A percentile compares a stretch with the other conserved stretches of the same genome.
These are phyloP conservation scores for Atrina japonica DNA, from an alignment of 2,888 invertebrate species.

Conservation along the genomic window DNA sequence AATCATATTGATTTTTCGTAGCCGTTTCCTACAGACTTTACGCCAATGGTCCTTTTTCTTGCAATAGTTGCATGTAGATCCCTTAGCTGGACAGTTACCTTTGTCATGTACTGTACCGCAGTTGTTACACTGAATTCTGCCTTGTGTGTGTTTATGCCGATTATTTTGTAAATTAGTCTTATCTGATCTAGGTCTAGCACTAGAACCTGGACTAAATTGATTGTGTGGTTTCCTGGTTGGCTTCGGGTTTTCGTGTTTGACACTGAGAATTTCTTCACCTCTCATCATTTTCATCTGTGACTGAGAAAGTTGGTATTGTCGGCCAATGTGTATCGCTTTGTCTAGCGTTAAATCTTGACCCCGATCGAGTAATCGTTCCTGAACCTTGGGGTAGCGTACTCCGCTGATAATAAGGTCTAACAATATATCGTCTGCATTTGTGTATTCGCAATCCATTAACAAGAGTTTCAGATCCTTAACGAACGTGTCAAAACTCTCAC, in stretches of 20 bases:
- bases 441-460: constrained; percentile 49
- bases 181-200: neutral
- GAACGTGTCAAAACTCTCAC: constrained; percentile 42
- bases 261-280: constrained; percentile 2
- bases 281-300: constrained; percentile 26
- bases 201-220: neutral
- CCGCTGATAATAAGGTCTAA: constrained; percentile 25
- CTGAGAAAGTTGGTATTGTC: constrained; percentile 33
- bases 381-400: constrained; percentile 24
- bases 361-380: constrained; percentile 32
- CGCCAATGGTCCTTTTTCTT: constrained; percentile 11
- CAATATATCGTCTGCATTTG: constrained; percentile 26
- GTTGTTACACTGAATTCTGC: too few species aligned
- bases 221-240: too few species aligned
- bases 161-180: constrained; percentile 10
- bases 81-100: constrained; percentile 18
- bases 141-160: constrained; percentile 9
- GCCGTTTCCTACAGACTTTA: constrained; percentile 4
- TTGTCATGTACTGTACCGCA: neutral
- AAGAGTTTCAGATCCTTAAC: constrained; percentile 47
- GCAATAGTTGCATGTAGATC: constrained; percentile 16
- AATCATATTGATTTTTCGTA: neutral
- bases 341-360: constrained; percentile 25
- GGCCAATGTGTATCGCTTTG: constrained; percentile 23
- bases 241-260: neutral